Base-by-base conservation (phyloP, 2,888 invertebrate species). In the Colletes collaris region DNA sequence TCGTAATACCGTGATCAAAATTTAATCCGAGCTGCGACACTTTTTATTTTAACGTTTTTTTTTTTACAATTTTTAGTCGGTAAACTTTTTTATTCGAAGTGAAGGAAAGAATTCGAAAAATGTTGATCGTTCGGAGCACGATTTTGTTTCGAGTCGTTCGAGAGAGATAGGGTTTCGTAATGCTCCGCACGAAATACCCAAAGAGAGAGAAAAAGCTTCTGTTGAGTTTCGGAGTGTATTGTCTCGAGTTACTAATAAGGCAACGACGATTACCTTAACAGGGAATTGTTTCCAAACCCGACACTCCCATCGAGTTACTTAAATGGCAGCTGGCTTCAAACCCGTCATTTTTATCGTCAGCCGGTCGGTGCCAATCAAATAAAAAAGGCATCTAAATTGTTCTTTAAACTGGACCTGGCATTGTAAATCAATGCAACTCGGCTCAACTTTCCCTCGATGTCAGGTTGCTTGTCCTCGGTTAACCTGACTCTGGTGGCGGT, bases 381-480 rank as follows among this genome's bases (percentile, higher is more conserved):
- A 79, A 67, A 60, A 58, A 64, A 58, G 63, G 67, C 71, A 74
- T 78, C 65, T 77, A 77, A 79, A 79, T 68, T 70, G 67, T 74
- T 79, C 35, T 55, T 59, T 60, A 79, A 76, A 78, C 59, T 76
- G 68, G 65, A 79, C 66, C 53, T 8, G 58, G 52, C 78, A 84
- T 79, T 81, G 81, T 76, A 70, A 72, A 59, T 67, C 73, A 62
- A 68, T 55, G 49, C 19, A 46, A 53, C 71, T 72, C 79, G 70
- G 81, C 84, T 83, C 79, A 72, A 83, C 84, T 84, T 84, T 84
- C 76, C 81, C 81, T 81, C 76, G 81, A 72, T 58, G 71, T 67
- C 81, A 52, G 76, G 63, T 73, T 73, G 71, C 44, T 37, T 55
- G 65, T 74, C 52, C 68, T 69, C 69, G 52, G 35, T 53, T 55